Evolutionary conservation across 1,140 invertebrate genomes (phyloP).

Genomic region (Bombus sibiricus): DNA sequence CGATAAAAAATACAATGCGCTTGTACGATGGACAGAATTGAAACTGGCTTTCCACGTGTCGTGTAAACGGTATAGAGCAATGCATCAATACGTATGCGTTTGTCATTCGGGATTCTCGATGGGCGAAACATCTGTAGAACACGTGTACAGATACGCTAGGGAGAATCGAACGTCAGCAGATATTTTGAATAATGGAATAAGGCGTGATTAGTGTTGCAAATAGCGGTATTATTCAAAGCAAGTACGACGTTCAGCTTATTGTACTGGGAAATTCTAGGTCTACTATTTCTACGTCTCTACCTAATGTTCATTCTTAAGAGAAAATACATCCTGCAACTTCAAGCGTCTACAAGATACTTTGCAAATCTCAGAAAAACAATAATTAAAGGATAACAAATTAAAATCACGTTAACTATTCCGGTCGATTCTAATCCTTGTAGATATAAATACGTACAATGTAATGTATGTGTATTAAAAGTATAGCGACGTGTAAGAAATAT

Average conservation of each 20-base stretch:
- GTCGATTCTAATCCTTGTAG: no score
- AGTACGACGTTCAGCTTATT: not conserved
- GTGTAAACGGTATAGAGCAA: not conserved
- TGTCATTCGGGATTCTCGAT: constrained; percentile 37
- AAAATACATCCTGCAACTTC: not conserved
- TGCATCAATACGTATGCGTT: constrained; percentile 36
- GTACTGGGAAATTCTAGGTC: not conserved
- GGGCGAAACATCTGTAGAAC: constrained; percentile 44
- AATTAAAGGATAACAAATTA: not conserved
- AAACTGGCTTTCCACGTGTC: not conserved
- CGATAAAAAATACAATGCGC: not conserved
- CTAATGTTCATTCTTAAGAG: not conserved
- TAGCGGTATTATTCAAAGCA: constrained; percentile 23
- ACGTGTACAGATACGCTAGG: constrained; percentile 20
- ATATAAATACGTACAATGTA: no score
- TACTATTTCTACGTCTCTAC: not conserved
- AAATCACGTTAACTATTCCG: not conserved
- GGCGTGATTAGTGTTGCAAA: constrained; percentile 44
- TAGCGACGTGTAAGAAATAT: no score
- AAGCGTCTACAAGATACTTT: not conserved
- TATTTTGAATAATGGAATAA: constrained; percentile 52
- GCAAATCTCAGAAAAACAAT: no score
- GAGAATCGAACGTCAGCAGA: constrained; percentile 49
- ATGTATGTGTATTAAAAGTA: no score
- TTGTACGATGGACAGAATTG: not conserved